Percentiles rank a stretch among this genome's conserved stretches.
Conservation (phyloP, 2,797 vertebrate genomes). For the Acropternis orthonyx region DNA sequence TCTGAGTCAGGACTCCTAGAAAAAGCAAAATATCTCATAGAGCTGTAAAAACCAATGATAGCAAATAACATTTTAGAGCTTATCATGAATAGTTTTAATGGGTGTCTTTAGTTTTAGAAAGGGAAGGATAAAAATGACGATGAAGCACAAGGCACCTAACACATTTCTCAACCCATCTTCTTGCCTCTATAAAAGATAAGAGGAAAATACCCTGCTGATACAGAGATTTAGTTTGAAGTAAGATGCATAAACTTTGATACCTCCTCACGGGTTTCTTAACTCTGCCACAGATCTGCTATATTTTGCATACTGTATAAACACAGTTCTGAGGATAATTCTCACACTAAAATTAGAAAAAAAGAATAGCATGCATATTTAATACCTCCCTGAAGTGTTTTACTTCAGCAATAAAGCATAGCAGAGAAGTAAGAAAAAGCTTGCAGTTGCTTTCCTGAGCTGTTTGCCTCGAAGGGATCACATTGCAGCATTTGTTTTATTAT, state of each 20-base stretch:
- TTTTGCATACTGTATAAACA: constrained; percentile 49
- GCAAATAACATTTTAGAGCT: constrained; percentile 25
- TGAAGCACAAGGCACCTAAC: not conserved
- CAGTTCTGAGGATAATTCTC: constrained; percentile 54
- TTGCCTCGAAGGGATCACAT: constrained; percentile 28
- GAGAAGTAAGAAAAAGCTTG: constrained; percentile 22
- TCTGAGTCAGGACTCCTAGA: not conserved
- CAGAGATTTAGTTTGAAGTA: constrained; percentile 44
- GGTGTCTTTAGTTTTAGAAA: not conserved
- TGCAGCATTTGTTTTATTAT: constrained; percentile 61
- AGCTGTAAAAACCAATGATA: not conserved
- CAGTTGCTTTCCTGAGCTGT: constrained; percentile 36
- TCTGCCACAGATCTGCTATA: constrained; percentile 2
- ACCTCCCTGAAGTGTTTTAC: constrained; percentile 47
- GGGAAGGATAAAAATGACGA: not conserved
- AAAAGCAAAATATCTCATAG: not conserved
- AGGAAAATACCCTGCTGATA: constrained; percentile 29
- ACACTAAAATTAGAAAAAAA: constrained; percentile 43
- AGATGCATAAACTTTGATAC: constrained; percentile 45
- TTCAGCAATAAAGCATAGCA: constrained; percentile 46
- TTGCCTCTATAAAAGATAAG: constrained; percentile 32
- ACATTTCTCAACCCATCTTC: constrained; percentile 25
- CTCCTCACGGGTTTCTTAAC: constrained; percentile 23
- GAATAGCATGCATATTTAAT: constrained; percentile 48
- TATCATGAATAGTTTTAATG: not conserved